Evolutionary conservation across 2,797 vertebrate species (phyloP).

Genomic region (Myotis myotis): DNA sequence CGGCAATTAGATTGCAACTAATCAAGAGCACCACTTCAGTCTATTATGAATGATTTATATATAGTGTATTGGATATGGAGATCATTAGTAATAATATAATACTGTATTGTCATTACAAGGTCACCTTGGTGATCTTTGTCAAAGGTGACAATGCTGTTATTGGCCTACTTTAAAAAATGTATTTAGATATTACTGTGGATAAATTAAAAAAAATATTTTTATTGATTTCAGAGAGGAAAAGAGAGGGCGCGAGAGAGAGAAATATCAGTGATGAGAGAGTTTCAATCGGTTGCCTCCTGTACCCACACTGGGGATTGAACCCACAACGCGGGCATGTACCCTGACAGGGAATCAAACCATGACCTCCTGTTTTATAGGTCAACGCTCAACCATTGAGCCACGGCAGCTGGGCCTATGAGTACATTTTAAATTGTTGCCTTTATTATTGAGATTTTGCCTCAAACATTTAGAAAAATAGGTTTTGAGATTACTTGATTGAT

Average conservation of each 20-base stretch:
- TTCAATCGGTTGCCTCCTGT: no score
- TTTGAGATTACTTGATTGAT: constrained; percentile 75
- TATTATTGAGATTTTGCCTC: constrained; percentile 59
- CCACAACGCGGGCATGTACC: no score
- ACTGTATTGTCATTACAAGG: constrained; percentile 57
- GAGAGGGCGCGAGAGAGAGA: no score
- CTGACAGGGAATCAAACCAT: no score
- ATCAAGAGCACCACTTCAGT: constrained; percentile 63
- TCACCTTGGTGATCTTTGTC: constrained; percentile 69
- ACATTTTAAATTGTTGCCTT: constrained; percentile 50
- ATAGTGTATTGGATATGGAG: constrained; percentile 60
- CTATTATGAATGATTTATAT: constrained; percentile 68
- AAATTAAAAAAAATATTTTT: neutral
- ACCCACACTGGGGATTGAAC: no score
- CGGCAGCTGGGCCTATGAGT: neutral
- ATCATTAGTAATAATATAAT: constrained; percentile 72
- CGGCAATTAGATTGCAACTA: constrained; percentile 65
- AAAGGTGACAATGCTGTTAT: constrained; percentile 73
- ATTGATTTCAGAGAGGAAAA: no score
- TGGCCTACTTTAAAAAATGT: constrained; percentile 37
- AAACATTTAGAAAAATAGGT: constrained; percentile 63
- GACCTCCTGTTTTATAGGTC: no score
- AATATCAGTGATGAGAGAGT: no score
- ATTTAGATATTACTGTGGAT: constrained; percentile 69
- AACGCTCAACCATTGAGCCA: no score